A percentile compares a stretch with the other conserved stretches of the same genome.
Evolutionary conservation across 2,113 vertebrate genomes (phyloP).

Genomic region (Daboia siamensis): DNA sequence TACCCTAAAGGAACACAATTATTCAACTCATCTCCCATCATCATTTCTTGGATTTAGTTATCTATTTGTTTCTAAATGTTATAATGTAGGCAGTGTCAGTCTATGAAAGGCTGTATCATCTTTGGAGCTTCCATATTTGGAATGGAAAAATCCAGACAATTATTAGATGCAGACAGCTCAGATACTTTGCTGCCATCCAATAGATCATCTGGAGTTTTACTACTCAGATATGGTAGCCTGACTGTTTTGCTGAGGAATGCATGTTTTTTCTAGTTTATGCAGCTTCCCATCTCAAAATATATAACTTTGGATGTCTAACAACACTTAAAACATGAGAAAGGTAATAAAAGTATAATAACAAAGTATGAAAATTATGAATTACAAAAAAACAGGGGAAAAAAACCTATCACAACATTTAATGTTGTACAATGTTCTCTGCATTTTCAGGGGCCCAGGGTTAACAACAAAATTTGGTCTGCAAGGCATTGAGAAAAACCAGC

Average conservation of each 20-base stretch:
- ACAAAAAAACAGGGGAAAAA: background rate
- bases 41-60: background rate
- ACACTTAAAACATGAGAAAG: background rate
- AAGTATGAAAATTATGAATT: background rate
- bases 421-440: background rate
- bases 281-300: background rate
- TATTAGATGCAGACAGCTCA: background rate
- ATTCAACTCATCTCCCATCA: background rate
- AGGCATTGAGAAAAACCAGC: background rate
- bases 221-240: background rate
- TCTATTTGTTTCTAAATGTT: background rate
- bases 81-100: background rate
- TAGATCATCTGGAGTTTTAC: background rate
- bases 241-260: background rate
- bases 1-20: background rate
- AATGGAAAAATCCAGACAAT: background rate
- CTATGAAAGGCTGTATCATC: background rate
- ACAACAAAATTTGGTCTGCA: background rate
- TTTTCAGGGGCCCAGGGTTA: background rate
- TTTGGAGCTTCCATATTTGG: background rate
- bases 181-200: background rate
- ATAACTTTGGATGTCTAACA: background rate
- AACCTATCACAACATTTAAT: background rate
- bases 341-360: background rate
- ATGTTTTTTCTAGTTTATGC: background rate